Percentiles rank a stretch among this genome's conserved stretches.
Evolutionary conservation across 2,797 vertebrate genomes (phyloP).

Genomic region (Naso thynnoides): DNA sequence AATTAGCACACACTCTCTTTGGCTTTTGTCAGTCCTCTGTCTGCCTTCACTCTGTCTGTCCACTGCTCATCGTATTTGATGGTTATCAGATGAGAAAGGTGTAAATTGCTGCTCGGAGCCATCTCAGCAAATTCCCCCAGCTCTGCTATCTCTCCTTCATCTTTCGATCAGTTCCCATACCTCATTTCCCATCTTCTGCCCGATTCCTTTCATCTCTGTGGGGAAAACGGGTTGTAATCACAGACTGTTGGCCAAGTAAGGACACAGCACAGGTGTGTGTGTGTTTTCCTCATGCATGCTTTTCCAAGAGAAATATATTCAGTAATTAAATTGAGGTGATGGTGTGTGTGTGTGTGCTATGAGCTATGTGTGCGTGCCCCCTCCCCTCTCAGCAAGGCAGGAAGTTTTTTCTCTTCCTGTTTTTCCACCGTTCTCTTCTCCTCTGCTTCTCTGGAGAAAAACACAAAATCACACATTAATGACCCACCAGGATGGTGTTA

Average conservation of each 20-base stretch:
- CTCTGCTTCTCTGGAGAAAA: conserved; percentile 56
- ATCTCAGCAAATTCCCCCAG: conserved; percentile 64
- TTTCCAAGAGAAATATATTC: conserved; percentile 41
- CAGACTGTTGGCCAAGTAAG: conserved; percentile 29
- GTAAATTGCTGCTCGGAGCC: conserved; percentile 74
- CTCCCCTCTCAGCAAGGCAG: conserved; percentile 64
- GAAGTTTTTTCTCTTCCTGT: conserved; percentile 27
- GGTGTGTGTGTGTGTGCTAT: conserved; percentile 7
- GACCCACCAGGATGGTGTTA: conserved; percentile 56
- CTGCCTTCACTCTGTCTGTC: conserved; percentile 39
- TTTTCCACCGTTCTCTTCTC: neutral
- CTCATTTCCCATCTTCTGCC: conserved; percentile 36
- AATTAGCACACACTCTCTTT: conserved; percentile 63
- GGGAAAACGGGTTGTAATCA: conserved; percentile 51
- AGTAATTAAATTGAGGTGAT: conserved; percentile 49
- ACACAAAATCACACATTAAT: conserved; percentile 66
- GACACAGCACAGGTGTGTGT: conserved; percentile 18
- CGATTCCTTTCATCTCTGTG: conserved; percentile 48
- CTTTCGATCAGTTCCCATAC: conserved; percentile 51
- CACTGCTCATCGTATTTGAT: conserved; percentile 61
- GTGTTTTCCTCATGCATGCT: conserved; percentile 32
- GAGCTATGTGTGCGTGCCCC: conserved; percentile 21
- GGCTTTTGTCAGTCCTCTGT: conserved; percentile 55
- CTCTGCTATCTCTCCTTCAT: conserved; percentile 54
- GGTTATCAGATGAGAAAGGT: conserved; percentile 77